Base-by-base conservation (phyloP, 2,888 invertebrate species). In the Megastigmus dorsalis region DNA sequence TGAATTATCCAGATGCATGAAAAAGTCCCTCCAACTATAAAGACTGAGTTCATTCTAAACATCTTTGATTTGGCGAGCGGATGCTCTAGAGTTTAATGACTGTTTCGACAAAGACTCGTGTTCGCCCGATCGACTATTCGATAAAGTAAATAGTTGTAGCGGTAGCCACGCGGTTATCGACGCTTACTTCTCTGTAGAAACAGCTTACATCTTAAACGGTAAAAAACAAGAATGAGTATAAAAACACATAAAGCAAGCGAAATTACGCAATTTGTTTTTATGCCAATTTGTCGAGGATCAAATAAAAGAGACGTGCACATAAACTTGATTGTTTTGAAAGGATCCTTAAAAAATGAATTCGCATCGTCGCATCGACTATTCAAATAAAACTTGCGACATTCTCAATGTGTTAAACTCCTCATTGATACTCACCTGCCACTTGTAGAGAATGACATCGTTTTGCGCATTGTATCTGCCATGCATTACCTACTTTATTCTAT, bases 21-120 rank as follows among this genome's bases (percentile, higher is more conserved):
- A 54, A 69, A 69, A 43, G 73, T 80, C 80, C 81, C 82, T 82
- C 80, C 80, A 78, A 80, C 80, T 70, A 41, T 57, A 57, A 57
- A 57, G 57, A 57, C 57, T 60, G 60, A 60, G 45, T 60, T 45
- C 43, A 55, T 66, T 66, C 18, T 66, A 66, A 66, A 45, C 41
- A 45, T 45, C 43, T 45, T 45, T 66, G 30, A 66, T 55, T 66
- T 55, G 13, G 28, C n/a, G 30, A 54, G 41, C 41, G 18, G 38
- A 52, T 65, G 26, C 38, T 66, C 30, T 30, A 28, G 7, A 66
- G 18, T 33, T 20, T 55, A 23, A 55, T 10, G 20, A 66, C 23
- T 33, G 2, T 55, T 30, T 41, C 7, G 45, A 55, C 9, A 54
- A 30, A 26, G 9, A 28, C 43, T 66, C 28, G 52, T 38, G 20